Percentiles rank a stretch among this genome's conserved stretches.
These are phyloP conservation scores for Nomada ferruginata DNA, from an alignment of 2,888 invertebrate species.

Conservation along the genomic window DNA sequence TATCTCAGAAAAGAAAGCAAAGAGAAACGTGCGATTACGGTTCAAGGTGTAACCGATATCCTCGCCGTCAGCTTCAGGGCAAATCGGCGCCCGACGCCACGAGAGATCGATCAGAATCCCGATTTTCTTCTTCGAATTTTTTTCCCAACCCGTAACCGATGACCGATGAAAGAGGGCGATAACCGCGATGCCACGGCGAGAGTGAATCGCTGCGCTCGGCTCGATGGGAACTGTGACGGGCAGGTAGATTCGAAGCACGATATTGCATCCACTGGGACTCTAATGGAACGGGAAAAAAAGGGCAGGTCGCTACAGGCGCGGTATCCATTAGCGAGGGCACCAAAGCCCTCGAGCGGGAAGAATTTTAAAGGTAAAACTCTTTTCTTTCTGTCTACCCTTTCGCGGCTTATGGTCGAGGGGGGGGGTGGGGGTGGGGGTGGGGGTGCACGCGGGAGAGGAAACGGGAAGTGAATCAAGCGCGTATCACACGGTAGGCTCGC, in stretches of 20 bases:
- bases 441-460: neutral
- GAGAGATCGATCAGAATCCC: neutral
- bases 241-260: neutral
- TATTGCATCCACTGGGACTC: neutral
- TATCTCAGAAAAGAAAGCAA: conserved; percentile 33
- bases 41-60: conserved; percentile 25
- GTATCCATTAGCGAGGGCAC: conserved; percentile 53
- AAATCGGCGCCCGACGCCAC: neutral
- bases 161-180: neutral
- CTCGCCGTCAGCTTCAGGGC: too few species aligned
- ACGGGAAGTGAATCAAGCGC: conserved; percentile 20
- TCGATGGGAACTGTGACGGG: neutral
- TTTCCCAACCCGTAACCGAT: neutral
- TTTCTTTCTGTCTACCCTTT: neutral
- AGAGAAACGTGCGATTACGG: neutral
- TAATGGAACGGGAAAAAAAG: neutral
- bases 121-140: neutral
- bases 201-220: neutral
- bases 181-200: neutral
- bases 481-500: conserved; percentile 39
- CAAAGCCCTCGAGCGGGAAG: conserved; percentile 28
- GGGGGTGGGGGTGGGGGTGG: too few species aligned
- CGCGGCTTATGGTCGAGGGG: neutral
- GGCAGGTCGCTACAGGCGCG: neutral
- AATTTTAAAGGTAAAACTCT: conserved; percentile 28